Conservation (phyloP, 1,140 invertebrate species). For the Penaeus indicus region DNA sequence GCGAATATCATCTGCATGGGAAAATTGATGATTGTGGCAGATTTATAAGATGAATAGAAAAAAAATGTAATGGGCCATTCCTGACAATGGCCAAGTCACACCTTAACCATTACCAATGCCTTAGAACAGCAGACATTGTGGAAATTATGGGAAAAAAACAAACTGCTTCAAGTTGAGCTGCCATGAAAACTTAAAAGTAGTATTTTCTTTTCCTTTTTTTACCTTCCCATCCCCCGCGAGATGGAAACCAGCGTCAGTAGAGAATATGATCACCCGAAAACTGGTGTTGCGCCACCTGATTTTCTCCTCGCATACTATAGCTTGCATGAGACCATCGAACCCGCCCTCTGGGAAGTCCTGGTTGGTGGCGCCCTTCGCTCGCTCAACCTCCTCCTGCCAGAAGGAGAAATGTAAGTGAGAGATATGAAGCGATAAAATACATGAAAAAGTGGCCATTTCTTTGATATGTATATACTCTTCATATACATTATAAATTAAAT, state of each 20-base stretch:
- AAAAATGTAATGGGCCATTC: too few relatives aligned
- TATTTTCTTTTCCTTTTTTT: constrained; percentile 28
- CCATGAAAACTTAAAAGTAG: not conserved
- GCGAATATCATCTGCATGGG: too few relatives aligned
- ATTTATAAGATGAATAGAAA: too few relatives aligned
- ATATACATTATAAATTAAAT: too few relatives aligned
- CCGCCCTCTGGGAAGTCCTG: constrained; percentile 77
- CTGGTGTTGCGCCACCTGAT: constrained; percentile 75
- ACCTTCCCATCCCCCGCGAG: constrained; percentile 72
- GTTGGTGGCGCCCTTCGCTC: constrained; percentile 74
- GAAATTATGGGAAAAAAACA: too few relatives aligned
- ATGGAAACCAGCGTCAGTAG: constrained; percentile 77
- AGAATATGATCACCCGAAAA: constrained; percentile 75
- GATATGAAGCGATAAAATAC: too few relatives aligned
- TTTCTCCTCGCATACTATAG: constrained; percentile 67
- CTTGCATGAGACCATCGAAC: constrained; percentile 78
- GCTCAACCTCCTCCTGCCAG: constrained; percentile 32
- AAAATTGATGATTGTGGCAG: too few relatives aligned
- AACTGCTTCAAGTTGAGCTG: not conserved
- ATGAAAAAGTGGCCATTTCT: too few relatives aligned
- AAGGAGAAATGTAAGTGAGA: not conserved
- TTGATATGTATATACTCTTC: too few relatives aligned
- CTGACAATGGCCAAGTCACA: too few relatives aligned
- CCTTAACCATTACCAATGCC: too few relatives aligned
- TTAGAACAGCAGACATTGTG: too few relatives aligned